Percentiles rank a stretch among this genome's conserved stretches.
These are phyloP conservation scores for Cirrhinus mrigala DNA, from an alignment of 2,797 vertebrate genomes.

Conservation along the genomic window DNA sequence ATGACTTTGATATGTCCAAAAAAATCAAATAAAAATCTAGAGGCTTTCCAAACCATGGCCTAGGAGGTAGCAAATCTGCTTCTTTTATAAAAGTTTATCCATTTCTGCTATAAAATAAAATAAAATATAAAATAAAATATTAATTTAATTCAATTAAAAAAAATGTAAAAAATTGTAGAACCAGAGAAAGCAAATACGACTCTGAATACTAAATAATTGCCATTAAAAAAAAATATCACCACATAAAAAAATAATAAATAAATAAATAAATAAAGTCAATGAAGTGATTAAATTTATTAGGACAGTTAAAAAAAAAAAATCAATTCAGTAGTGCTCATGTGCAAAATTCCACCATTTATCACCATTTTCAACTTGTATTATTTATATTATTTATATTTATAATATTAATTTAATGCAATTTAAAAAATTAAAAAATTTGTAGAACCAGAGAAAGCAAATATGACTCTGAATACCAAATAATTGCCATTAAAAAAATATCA, in stretches of 20 bases:
- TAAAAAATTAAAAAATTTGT: too few relatives aligned
- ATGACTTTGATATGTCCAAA: slow-evolving; percentile 22
- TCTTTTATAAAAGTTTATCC: not conserved
- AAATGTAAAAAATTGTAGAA: not conserved
- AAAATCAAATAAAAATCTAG: not conserved
- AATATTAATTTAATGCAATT: not conserved
- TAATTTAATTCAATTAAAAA: not conserved
- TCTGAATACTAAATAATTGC: not conserved
- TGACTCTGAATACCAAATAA: not conserved
- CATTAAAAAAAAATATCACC: not conserved
- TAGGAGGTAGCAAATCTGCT: not conserved
- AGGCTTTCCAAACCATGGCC: not conserved
- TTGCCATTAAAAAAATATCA: not conserved
- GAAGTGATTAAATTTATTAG: not conserved
- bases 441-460: not conserved
- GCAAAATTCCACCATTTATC: not conserved
- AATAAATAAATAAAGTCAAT: not conserved
- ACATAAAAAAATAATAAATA: not conserved
- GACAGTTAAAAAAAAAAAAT: not conserved
- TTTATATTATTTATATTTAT: too few relatives aligned
- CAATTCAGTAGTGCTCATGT: too few relatives aligned
- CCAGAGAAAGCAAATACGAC: not conserved
- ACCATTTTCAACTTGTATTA: not conserved
- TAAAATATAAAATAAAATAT: too few relatives aligned
- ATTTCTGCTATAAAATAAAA: not conserved